phyloP scores from a whole-genome alignment of 2,888 invertebrate species.

The Notodonta ziczac region DNA sequence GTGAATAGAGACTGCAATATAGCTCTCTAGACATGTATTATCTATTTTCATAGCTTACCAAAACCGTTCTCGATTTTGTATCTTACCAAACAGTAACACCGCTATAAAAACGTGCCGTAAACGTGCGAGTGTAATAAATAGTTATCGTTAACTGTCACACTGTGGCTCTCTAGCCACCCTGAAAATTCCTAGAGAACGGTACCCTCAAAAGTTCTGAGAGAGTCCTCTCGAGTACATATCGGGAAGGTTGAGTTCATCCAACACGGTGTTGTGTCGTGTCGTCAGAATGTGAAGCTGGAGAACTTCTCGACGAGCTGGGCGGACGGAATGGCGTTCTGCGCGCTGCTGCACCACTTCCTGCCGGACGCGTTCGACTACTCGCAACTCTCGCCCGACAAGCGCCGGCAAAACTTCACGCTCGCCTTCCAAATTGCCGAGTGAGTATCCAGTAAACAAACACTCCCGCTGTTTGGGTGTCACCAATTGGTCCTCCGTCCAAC shows the following conservation, averaged over 20 bases:
- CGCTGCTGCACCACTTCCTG: constrained; percentile 98
- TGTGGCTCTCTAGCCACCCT: too few relatives aligned
- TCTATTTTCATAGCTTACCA: too few relatives aligned
- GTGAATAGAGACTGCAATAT: too few relatives aligned
- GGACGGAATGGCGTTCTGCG: constrained; percentile 99
- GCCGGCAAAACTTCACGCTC: constrained; percentile 97
- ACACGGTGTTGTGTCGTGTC: constrained; percentile 5
- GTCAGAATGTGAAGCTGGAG: constrained; percentile 97
- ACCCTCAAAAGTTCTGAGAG: background rate
- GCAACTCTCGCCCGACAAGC: constrained; percentile 93
- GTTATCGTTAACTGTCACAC: too few relatives aligned
- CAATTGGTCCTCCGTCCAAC: too few relatives aligned
- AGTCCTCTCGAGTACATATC: background rate
- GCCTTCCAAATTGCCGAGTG: constrained; percentile 99
- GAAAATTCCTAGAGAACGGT: too few relatives aligned
- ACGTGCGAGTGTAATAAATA: too few relatives aligned
- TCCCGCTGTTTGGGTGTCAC: too few relatives aligned
- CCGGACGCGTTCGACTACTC: constrained; percentile 98
- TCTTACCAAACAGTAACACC: too few relatives aligned
- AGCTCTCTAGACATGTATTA: too few relatives aligned
- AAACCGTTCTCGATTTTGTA: too few relatives aligned
- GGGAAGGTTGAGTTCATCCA: background rate
- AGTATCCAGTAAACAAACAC: constrained; percentile 74
- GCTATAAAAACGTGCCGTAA: too few relatives aligned
- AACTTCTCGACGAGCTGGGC: constrained; percentile 99